phyloP scores from a whole-genome alignment of 2,888 invertebrate species.

The Agrotis clavis region DNA sequence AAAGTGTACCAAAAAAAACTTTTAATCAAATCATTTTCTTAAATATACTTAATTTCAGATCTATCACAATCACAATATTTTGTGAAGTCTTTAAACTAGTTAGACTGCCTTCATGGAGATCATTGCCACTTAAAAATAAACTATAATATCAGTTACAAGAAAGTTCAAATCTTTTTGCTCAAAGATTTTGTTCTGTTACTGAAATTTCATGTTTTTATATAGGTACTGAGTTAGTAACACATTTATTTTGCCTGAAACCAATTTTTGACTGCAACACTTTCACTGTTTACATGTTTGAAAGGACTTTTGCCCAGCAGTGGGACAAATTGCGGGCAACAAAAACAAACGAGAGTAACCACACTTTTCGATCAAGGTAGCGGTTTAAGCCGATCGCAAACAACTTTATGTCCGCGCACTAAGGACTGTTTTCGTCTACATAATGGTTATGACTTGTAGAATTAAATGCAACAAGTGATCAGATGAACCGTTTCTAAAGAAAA shows the following conservation, averaged over 20 bases:
- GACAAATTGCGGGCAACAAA: no score
- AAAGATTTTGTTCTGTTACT: conserved; percentile 25
- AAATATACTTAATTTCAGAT: conserved; percentile 55
- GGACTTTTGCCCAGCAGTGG: no score
- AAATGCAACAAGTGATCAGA: not conserved
- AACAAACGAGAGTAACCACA: no score
- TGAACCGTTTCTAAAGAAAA: no score
- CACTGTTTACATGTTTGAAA: not conserved
- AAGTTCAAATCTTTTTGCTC: conserved; percentile 9
- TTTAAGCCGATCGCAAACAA: not conserved
- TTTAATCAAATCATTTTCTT: conserved; percentile 54
- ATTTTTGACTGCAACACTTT: not conserved
- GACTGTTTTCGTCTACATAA: not conserved
- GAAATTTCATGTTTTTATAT: not conserved
- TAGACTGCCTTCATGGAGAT: conserved; percentile 65
- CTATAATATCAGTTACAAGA: conserved; percentile 1
- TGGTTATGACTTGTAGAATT: not conserved
- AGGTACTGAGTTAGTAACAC: not conserved
- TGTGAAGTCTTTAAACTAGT: conserved; percentile 31
- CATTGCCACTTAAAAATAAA: conserved; percentile 42
- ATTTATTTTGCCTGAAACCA: not conserved
- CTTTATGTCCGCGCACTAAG: not conserved
- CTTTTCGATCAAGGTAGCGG: no score
- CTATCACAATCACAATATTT: conserved; percentile 59
- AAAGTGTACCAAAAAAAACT: conserved; percentile 37